Evolutionary conservation across 2,888 invertebrate species (phyloP).

Genomic region (Sphaeridia pumilis): DNA sequence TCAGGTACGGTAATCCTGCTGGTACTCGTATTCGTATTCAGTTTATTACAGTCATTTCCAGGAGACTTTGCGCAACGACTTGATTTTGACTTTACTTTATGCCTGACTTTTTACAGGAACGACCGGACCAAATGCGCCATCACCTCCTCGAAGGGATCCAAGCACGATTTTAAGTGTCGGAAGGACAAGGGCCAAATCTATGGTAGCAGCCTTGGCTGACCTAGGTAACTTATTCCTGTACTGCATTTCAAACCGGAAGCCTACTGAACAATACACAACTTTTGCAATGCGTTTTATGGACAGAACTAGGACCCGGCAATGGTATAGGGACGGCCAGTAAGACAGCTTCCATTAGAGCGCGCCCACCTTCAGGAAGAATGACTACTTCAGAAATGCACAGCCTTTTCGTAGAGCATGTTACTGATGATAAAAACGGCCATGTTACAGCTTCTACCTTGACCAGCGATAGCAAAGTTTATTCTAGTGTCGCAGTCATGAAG

Average conservation of each 20-base stretch:
- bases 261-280: background rate
- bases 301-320: background rate
- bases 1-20: slow-evolving; percentile 18
- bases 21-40: background rate
- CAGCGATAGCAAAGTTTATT: slow-evolving; percentile 55
- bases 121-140: slow-evolving; percentile 52
- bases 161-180: slow-evolving; percentile 89
- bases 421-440: slow-evolving; percentile 24
- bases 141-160: slow-evolving; percentile 87
- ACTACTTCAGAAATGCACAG: slow-evolving; percentile 86
- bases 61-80: background rate
- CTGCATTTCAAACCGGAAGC: background rate
- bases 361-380: slow-evolving; percentile 76
- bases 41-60: background rate
- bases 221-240: slow-evolving; percentile 47
- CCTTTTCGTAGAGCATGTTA: slow-evolving; percentile 68
- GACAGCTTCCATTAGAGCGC: slow-evolving; percentile 80
- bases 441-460: slow-evolving; percentile 27
- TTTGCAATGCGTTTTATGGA: background rate
- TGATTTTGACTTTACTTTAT: background rate
- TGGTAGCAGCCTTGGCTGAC: slow-evolving; percentile 65
- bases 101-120: slow-evolving; percentile 21
- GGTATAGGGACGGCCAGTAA: slow-evolving; percentile 45
- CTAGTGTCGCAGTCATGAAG: slow-evolving; percentile 93
- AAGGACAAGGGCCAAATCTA: slow-evolving; percentile 76